Conservation (phyloP, 1,140 invertebrate genomes). For the Choristoneura fumiferana region DNA sequence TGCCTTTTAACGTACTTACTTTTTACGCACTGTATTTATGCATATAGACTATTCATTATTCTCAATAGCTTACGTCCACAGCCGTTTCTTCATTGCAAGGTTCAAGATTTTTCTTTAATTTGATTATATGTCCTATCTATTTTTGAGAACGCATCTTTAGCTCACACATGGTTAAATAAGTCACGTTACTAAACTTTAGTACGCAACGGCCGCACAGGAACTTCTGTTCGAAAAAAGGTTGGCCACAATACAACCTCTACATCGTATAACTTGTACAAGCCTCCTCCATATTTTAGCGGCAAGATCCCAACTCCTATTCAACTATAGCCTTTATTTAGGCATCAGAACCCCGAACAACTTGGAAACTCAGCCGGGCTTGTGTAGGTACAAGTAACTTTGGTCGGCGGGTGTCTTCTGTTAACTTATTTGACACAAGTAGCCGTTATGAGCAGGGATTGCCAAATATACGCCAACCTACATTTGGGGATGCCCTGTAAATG, state of each 20-base stretch:
- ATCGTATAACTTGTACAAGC: neutral
- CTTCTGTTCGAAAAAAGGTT: constrained; percentile 1
- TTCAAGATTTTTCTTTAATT: too few species aligned
- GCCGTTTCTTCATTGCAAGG: too few species aligned
- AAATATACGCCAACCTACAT: neutral
- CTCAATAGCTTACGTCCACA: too few species aligned
- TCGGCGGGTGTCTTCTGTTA: neutral
- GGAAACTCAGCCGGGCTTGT: neutral
- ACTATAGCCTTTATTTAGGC: constrained; percentile 12
- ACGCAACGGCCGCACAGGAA: too few species aligned
- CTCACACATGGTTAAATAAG: too few species aligned
- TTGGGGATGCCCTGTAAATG: neutral
- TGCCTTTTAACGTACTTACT: too few species aligned
- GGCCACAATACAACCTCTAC: neutral
- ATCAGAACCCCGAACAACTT: constrained; percentile 1
- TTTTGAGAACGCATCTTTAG: too few species aligned
- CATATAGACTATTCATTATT: too few species aligned
- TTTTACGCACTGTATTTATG: too few species aligned
- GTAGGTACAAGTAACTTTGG: constrained; percentile 10
- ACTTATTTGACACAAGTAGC: neutral
- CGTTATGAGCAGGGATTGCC: neutral
- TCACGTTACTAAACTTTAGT: too few species aligned
- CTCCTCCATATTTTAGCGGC: constrained; percentile 2
- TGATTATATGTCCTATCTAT: too few species aligned
- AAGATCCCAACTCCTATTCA: neutral